Evolutionary conservation across 1,140 invertebrate species (phyloP).

Genomic region (Drosophila busckii): DNA sequence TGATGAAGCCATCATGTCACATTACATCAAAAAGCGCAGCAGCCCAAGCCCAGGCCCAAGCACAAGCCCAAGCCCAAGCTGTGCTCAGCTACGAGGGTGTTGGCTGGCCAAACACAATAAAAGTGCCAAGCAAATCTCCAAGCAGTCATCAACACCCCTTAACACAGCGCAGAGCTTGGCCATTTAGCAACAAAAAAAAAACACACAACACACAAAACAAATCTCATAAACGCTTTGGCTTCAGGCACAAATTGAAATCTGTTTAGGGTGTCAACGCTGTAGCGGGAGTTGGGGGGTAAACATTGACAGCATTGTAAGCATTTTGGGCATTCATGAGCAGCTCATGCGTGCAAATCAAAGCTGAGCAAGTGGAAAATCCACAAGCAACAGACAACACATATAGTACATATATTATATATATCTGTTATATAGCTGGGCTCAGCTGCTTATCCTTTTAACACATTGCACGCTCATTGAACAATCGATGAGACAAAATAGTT

Average conservation of each 20-base stretch:
- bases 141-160: conserved; percentile 16
- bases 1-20: conserved; percentile 77
- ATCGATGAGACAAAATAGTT: background rate
- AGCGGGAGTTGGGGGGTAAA: too few relatives aligned
- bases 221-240: conserved; percentile 65
- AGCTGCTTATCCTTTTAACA: conserved; percentile 10
- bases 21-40: conserved; percentile 66
- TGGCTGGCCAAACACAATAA: conserved; percentile 42
- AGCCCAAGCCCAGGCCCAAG: conserved; percentile 14
- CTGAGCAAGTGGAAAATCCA: conserved; percentile 39
- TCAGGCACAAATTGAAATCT: conserved; percentile 68
- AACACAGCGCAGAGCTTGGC: background rate
- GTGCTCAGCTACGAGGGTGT: too few relatives aligned
- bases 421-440: conserved; percentile 21
- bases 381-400: conserved; percentile 4
- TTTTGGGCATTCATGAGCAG: conserved; percentile 33
- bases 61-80: conserved; percentile 11
- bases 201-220: conserved; percentile 35
- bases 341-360: conserved; percentile 57
- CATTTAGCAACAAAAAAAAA: conserved; percentile 57
- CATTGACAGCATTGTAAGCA: background rate
- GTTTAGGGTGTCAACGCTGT: too few relatives aligned
- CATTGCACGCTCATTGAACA: conserved; percentile 1
- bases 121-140: conserved; percentile 36
- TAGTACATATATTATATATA: background rate